Conservation (phyloP, 2,113 vertebrate genomes). For the Sander vitreus region DNA sequence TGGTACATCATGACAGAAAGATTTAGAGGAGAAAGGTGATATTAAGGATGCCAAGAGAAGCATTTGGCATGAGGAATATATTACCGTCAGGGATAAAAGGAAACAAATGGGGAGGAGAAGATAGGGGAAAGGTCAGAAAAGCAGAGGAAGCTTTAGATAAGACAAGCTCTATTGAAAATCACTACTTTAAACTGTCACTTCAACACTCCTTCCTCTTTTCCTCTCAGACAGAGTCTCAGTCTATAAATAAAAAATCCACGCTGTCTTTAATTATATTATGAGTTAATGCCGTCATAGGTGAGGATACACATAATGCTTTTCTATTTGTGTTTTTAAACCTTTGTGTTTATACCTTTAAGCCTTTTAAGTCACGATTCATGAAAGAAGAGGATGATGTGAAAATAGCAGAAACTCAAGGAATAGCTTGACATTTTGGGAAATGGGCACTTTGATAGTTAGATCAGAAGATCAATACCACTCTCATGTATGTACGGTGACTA, state of each 20-base stretch:
- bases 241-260: constrained; percentile 24
- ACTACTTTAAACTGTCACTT: constrained; percentile 38
- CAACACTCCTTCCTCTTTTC: constrained; percentile 9
- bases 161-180: constrained; percentile 36
- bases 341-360: background rate
- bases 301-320: too few relatives aligned
- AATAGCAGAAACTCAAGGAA: background rate
- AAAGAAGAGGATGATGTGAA: background rate
- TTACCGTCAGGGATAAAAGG: constrained; percentile 53
- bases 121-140: constrained; percentile 52
- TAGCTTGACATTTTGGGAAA: background rate
- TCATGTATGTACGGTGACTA: background rate
- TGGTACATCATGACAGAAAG: constrained; percentile 39
- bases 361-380: background rate
- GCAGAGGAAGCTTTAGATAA: constrained; percentile 53
- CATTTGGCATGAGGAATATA: constrained; percentile 54
- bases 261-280: constrained; percentile 4
- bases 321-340: too few relatives aligned
- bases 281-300: background rate
- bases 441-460: too few relatives aligned
- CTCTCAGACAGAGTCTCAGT: background rate
- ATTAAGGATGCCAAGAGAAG: constrained; percentile 40
- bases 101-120: constrained; percentile 55
- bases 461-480: background rate
- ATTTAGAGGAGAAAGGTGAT: constrained; percentile 38